Evolutionary conservation across 2,888 invertebrate genomes (phyloP).

Genomic region (Aspidiotus rigidus): DNA sequence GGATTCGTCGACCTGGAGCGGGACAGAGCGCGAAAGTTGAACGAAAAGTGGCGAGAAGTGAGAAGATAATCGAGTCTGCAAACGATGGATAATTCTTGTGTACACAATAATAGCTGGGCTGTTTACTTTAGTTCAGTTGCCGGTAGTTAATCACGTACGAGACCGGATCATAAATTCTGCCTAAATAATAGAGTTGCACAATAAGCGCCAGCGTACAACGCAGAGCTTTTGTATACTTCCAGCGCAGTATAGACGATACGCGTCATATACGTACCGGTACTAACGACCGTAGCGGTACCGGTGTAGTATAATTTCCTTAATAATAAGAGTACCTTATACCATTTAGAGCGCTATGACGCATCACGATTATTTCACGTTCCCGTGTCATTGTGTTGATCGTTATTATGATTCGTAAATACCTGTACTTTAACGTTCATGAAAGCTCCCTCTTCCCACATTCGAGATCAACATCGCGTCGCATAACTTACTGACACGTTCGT

Average conservation of each 20-base stretch:
- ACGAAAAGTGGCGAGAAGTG: background rate
- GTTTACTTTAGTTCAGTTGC: slow-evolving; percentile 18
- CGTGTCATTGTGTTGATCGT: slow-evolving; percentile 16
- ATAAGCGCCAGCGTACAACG: slow-evolving; percentile 3
- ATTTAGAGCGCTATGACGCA: background rate
- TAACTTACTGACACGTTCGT: too few relatives aligned
- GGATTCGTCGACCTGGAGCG: too few relatives aligned
- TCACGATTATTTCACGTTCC: slow-evolving; percentile 11
- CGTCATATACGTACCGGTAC: background rate
- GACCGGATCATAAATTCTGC: slow-evolving; percentile 20
- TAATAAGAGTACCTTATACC: background rate
- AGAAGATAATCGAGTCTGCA: slow-evolving; percentile 18
- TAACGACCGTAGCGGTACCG: background rate
- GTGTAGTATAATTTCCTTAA: background rate
- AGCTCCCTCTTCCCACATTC: too few relatives aligned
- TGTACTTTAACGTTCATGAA: background rate
- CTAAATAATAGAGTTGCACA: slow-evolving; percentile 8
- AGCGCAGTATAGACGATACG: background rate
- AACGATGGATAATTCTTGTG: slow-evolving; percentile 25
- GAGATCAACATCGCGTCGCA: too few relatives aligned
- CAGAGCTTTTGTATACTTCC: background rate
- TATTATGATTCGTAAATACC: slow-evolving; percentile 19
- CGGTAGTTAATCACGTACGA: slow-evolving; percentile 21
- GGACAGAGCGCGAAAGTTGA: background rate
- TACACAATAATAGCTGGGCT: slow-evolving; percentile 15